Conservation (phyloP, 2,113 vertebrate genomes). For the Falcunculus frontatus region DNA sequence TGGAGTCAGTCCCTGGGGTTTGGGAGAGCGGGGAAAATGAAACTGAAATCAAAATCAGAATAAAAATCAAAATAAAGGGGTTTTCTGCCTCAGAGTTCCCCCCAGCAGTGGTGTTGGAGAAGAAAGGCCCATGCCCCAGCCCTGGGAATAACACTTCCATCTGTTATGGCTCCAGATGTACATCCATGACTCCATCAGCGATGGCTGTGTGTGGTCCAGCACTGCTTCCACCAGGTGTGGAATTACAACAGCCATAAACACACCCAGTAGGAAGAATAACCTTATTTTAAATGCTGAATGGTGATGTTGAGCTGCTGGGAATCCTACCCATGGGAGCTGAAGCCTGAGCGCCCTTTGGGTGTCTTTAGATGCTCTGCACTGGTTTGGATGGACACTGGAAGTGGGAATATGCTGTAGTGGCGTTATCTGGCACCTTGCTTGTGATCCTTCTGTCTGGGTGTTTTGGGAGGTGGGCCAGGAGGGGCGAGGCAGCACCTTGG, state of each 20-base stretch:
- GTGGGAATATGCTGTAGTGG: neutral
- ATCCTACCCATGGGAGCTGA: neutral
- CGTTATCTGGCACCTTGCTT: neutral
- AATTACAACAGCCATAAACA: neutral
- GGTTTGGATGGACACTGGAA: rapidly evolving
- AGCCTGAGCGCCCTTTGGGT: neutral
- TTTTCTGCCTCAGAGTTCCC: neutral
- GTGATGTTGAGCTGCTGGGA: neutral
- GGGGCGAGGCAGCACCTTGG: neutral
- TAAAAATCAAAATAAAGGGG: neutral
- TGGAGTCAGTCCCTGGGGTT: neutral
- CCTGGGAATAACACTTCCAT: neutral
- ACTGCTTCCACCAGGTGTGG: neutral
- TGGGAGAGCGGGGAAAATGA: rapidly evolving
- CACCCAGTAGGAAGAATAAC: neutral
- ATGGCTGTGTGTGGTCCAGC: neutral
- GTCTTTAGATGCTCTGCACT: neutral
- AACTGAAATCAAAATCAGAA: neutral
- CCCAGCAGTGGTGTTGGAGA: neutral
- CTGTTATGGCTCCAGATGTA: rapidly evolving
- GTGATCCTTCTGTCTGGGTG: neutral
- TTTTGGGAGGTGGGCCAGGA: neutral
- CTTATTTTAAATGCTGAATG: neutral
- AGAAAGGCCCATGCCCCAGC: neutral
- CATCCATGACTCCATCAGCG: neutral